Conservation (phyloP, 2,888 invertebrate genomes). For the Timandra comae region DNA sequence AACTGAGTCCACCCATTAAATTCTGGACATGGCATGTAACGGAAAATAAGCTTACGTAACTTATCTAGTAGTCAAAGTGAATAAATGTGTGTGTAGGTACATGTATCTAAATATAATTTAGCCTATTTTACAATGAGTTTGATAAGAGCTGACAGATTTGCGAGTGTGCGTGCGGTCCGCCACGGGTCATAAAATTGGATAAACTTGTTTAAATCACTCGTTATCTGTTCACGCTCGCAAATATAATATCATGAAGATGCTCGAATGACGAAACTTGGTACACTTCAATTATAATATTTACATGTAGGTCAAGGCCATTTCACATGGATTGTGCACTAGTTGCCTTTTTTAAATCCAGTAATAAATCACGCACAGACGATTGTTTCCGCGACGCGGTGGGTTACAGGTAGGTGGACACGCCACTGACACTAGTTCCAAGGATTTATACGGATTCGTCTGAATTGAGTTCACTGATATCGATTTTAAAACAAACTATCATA, state of each 20-base stretch:
- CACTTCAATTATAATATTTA: slow-evolving; percentile 8
- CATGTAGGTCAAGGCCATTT: slow-evolving; percentile 26
- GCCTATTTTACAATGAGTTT: slow-evolving; percentile 13
- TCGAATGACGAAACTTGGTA: slow-evolving; percentile 18
- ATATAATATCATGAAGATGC: slow-evolving; percentile 11
- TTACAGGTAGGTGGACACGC: neutral
- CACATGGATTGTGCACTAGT: no score
- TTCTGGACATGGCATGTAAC: slow-evolving; percentile 1
- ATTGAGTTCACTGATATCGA: slow-evolving; percentile 26
- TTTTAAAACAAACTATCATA: slow-evolving; percentile 18
- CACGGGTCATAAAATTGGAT: slow-evolving; percentile 20
- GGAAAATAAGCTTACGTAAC: slow-evolving; percentile 11
- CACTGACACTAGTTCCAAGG: slow-evolving; percentile 16
- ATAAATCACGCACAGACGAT: no score
- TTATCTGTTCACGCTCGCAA: slow-evolving; percentile 17
- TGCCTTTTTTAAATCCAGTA: no score
- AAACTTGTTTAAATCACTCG: slow-evolving; percentile 12
- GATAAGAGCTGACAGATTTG: slow-evolving; percentile 12
- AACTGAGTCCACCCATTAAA: neutral
- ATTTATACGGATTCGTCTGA: slow-evolving; percentile 28
- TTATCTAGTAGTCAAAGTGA: slow-evolving; percentile 2
- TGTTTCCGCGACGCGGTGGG: no score
- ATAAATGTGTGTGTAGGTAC: neutral
- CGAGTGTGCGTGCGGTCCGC: slow-evolving; percentile 8
- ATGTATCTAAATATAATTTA: slow-evolving; percentile 2